A percentile compares a stretch with the other conserved stretches of the same genome.
Evolutionary conservation across 2,797 vertebrate genomes (phyloP).

Genomic region (Menidia menidia): DNA sequence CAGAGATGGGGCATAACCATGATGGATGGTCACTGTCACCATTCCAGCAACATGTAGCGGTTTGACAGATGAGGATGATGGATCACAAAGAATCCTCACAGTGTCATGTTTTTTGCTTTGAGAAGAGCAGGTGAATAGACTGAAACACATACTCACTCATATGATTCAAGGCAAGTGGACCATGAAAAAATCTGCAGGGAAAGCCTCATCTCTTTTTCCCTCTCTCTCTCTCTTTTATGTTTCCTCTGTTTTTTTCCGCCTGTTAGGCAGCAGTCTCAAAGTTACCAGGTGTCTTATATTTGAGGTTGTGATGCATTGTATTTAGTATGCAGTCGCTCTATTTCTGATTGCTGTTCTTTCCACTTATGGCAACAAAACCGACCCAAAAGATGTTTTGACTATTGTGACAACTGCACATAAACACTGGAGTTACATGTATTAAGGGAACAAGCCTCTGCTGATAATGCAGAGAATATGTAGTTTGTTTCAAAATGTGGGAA

Average conservation of each 20-base stretch:
- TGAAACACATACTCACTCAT: conserved; percentile 16
- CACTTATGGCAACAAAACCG: conserved; percentile 19
- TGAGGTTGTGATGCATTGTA: no score
- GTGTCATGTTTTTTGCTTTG: conserved; percentile 55
- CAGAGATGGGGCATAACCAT: conserved; percentile 30
- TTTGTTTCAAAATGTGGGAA: conserved; percentile 5
- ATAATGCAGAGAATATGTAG: conserved; percentile 15
- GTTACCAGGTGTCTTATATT: conserved; percentile 10
- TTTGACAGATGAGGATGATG: conserved; percentile 62
- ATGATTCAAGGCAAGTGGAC: conserved; percentile 36
- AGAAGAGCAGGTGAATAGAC: conserved; percentile 42
- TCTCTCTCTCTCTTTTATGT: conserved; percentile 19
- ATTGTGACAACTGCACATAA: conserved; percentile 18
- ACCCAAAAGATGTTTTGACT: conserved; percentile 42
- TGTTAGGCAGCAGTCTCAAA: conserved; percentile 24
- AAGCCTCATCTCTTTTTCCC: conserved; percentile 20
- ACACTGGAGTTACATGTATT: conserved; percentile 21
- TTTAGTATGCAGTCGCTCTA: conserved; percentile 7
- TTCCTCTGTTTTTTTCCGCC: conserved; percentile 19
- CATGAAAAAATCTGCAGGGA: conserved; percentile 12
- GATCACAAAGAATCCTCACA: conserved; percentile 40
- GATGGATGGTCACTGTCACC: conserved; percentile 59
- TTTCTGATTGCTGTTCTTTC: conserved; percentile 19
- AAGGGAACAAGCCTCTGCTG: conserved; percentile 24
- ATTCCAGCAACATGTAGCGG: conserved; percentile 28